Base-by-base conservation (phyloP, 2,888 invertebrate species). In the Drosophila melanosoma region DNA sequence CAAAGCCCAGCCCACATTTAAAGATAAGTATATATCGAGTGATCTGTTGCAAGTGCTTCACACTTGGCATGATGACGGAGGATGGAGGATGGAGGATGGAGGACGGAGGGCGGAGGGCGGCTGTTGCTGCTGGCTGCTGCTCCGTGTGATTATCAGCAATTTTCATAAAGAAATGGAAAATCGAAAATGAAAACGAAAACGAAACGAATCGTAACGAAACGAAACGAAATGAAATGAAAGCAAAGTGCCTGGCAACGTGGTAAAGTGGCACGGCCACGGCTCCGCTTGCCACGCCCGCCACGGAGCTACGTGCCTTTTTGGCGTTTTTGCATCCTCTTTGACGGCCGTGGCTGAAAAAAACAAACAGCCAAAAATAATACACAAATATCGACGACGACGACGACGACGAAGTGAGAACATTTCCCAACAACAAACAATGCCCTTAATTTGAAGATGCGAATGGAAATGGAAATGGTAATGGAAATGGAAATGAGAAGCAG, bases 81-180 rank as follows among this genome's bases (percentile, higher is more conserved):
- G 29, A 6, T 6, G 29, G 29, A 6, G 29, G 45, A n/a, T n/a
- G 45, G 26, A 26, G 26, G n/a, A 56, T 57, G 59, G 5, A 53
- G 64, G 68, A 38, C 32, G 57, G 29, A 29, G 29, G 29, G 29
- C 29, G 29, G 29, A 6, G 29, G 45, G 45, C 20, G 58, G 52
- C 35, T 38, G 42, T 17, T 53, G 38, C 42, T 67, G 63, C 48
- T 67, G 77, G 45, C 45, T 45, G n/a, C 23, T 66, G 71, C 29
- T 63, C 17, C 54, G 58, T 68, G 70, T 86, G 89, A 85, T 86
- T 88, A 88, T 88, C 85, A 86, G 82, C 78, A 81, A 88, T 85
- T 86, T 84, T 82, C 89, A 85, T 88, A 85, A 83, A 81, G 78
- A 81, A 85, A 85, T 88, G 84, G 84, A 78, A 85, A 88, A 85